Base-by-base conservation (phyloP, 2,888 invertebrate genomes). In the Thymelicus acteon region DNA sequence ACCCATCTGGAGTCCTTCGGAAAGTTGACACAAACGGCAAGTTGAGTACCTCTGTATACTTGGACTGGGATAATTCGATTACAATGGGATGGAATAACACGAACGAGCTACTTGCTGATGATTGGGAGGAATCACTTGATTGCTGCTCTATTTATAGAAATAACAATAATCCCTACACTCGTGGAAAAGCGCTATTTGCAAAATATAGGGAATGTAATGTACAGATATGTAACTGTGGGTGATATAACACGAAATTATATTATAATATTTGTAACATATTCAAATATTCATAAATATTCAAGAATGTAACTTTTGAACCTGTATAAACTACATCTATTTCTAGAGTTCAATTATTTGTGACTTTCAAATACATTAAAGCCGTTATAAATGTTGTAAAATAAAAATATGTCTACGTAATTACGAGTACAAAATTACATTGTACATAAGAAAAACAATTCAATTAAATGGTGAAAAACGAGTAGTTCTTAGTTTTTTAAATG, bases 11-110 rank as follows among this genome's bases (percentile, higher is more conserved):
- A 40, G 40, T 10, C 58, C 58, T 13, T 58, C n/a, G 58, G 31
- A 58, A 58, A 66, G 66, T 66, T 66, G 58, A 66, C 58, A 47
- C 48, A 66, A 58, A 58, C 66, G 57, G 48, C 57, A 48, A 60
- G 48, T 66, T 48, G 58, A 66, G 65, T 58, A 57, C 37, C 7
- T 49, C 15, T 49, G 39, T 54, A 24, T 24, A 24, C 54, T 54
- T 54, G 19, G 24, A 24, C 54, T 24, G 54, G 24, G 10, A 24
- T 54, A 54, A 54, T 24, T 54, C 54, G 24, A 54, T 54, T 54
- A 54, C 54, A 54, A 15, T 24, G 58, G 58, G 57, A 58, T 58
- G 12, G 13, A 61, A 61, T 61, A 61, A 61, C 61, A 61, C 44
- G 47, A 44, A 10, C 19, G 60, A 44, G 6, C 15, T 52, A 31